phyloP scores from a whole-genome alignment of 2,113 vertebrate genomes.

The Leucoraja erinaceus region DNA sequence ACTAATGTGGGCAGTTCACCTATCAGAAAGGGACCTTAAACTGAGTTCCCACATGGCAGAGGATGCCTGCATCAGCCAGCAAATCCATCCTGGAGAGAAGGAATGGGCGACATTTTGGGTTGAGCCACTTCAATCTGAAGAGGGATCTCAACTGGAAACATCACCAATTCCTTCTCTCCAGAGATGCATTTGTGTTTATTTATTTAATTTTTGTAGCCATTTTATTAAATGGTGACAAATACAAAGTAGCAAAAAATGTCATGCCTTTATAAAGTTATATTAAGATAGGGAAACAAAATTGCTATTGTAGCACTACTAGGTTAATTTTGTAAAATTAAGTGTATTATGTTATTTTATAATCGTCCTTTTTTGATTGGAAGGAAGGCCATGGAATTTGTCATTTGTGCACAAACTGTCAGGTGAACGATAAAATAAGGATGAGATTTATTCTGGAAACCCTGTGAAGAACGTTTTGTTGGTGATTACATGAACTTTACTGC shows the following conservation, averaged over 20 bases:
- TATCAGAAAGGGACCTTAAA: too few species aligned
- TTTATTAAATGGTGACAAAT: background rate
- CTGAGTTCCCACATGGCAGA: too few species aligned
- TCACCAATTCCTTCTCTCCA: too few species aligned
- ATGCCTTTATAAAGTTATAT: too few species aligned
- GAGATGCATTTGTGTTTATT: background rate
- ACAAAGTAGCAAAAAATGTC: background rate
- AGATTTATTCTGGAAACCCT: background rate
- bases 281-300: background rate
- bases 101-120: too few species aligned
- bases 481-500: background rate
- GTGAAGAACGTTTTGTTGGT: background rate
- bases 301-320: background rate
- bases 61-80: too few species aligned
- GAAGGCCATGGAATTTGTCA: background rate
- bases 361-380: background rate
- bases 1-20: too few species aligned
- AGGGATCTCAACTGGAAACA: too few species aligned
- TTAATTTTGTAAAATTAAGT: background rate
- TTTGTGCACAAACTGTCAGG: background rate
- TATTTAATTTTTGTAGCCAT: background rate
- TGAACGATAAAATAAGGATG: background rate
- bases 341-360: too few species aligned
- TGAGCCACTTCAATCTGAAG: too few species aligned
- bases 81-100: too few species aligned